Evolutionary conservation across 1,140 invertebrate genomes (phyloP), one percentile per base, ranked within the genome.

Genomic region (Rhyzopertha dominica): DNA sequence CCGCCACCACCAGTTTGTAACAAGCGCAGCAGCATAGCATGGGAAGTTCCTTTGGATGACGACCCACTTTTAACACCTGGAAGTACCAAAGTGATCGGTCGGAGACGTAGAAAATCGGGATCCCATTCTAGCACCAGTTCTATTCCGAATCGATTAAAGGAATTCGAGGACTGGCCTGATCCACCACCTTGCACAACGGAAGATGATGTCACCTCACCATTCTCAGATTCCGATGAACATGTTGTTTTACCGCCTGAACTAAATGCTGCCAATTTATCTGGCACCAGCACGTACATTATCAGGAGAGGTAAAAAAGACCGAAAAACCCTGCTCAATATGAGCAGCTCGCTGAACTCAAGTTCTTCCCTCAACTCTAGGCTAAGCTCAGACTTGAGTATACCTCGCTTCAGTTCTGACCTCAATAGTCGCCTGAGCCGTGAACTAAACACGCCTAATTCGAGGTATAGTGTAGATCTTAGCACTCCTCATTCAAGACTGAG

Each of bases 1-100:
- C 77, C 74, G 2, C 71, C 62, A 35, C 73, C 69, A 58, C 73
- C 74, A 46, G 72, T 71, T 49, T 69, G 58, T 43, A 78, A 77
- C 59, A 87, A 87, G 67, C 75, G 84, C 48, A 79, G 80, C 55
- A 85, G 84, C 52, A 86, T 88, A 29, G 85, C 84, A 38, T 87
- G 84, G 84, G 85, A 88, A 71, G 85, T 89, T 22, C 80, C 84
- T 32, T 72, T 89, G 40, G 81, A 81, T 62, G 75, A 76, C 49
- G 58, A 61, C 19, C 75, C 79, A 30, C 66, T 84, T 14, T 74
- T 82, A 17, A 81, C 80, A 12, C 82, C 82, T 20, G 82, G 82
- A 39, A 84, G 80, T 56, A 84, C 82, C 36, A 84, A 85, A 67
- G 82, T 84, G 53, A 70, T 75, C 32, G 75, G 77, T 12, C 71